phyloP scores from a whole-genome alignment of 2,797 vertebrate genomes.

The Dicrostonyx torquatus region DNA sequence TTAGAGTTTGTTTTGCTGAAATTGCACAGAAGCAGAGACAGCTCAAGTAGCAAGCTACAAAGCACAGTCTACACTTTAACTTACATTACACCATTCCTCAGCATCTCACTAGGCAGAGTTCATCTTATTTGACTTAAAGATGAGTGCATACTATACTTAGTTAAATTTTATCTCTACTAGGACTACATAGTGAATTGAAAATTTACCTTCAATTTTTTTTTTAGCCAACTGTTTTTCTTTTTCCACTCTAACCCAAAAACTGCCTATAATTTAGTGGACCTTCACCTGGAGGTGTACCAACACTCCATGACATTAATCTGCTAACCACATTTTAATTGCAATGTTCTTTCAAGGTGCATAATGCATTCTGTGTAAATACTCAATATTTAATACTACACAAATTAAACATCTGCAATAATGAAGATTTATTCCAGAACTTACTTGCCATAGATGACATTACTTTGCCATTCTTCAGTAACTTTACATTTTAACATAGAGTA shows the following conservation, averaged over 20 bases:
- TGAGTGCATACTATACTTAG: background rate
- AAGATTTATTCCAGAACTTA: background rate
- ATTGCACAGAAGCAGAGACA: slow-evolving; percentile 18
- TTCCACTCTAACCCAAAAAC: background rate
- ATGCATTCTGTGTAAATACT: background rate
- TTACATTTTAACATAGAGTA: background rate
- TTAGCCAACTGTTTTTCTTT: background rate
- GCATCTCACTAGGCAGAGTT: background rate
- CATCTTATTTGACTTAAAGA: background rate
- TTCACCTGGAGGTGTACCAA: background rate
- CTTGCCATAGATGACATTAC: background rate
- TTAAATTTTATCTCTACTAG: background rate
- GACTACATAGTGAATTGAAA: background rate
- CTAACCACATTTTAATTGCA: background rate
- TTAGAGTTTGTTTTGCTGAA: slow-evolving; percentile 52
- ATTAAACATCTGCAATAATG: background rate
- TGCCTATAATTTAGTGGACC: background rate
- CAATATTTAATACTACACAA: background rate
- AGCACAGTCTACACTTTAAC: background rate
- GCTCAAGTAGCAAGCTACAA: slow-evolving; percentile 11
- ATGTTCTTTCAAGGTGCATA: background rate
- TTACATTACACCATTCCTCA: slow-evolving; percentile 34
- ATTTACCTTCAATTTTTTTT: slow-evolving; percentile 1
- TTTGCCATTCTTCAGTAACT: background rate
- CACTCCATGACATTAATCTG: background rate